phyloP scores from a whole-genome alignment of 1,140 invertebrate genomes.

The Rhysida immarginata region DNA sequence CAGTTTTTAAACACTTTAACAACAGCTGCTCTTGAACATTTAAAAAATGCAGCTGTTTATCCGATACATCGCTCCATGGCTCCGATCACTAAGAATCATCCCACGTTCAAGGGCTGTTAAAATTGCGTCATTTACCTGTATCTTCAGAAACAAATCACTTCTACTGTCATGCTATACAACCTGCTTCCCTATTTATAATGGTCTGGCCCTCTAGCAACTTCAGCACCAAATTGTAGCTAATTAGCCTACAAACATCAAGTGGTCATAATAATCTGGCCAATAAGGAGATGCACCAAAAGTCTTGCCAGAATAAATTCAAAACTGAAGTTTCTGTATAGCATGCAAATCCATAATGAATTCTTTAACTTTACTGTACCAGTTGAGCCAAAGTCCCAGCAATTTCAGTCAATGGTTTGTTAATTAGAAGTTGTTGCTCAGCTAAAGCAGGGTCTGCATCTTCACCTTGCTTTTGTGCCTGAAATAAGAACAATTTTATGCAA shows the following conservation, averaged over 20 bases:
- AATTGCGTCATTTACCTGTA: no score
- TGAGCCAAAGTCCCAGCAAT: background rate
- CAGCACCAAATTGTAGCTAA: background rate
- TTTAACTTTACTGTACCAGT: background rate
- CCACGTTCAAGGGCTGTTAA: no score
- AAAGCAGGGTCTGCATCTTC: background rate
- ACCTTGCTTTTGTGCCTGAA: background rate
- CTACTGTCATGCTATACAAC: no score
- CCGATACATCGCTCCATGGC: no score
- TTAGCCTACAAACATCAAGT: background rate
- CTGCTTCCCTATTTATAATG: background rate
- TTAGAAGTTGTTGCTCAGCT: background rate
- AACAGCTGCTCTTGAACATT: no score
- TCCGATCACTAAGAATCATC: no score
- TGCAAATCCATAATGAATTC: background rate
- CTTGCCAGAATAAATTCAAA: background rate
- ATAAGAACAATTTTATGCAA: background rate
- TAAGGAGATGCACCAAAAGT: no score
- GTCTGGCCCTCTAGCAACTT: background rate
- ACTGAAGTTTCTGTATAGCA: background rate
- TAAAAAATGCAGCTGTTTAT: no score
- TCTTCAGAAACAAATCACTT: no score
- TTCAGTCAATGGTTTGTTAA: conserved; percentile 1
- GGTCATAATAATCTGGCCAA: no score
- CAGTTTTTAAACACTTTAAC: no score